These are phyloP conservation scores for Oreotrochilus melanogaster DNA, from an alignment of 2,113 vertebrate genomes.

Conservation along the genomic window DNA sequence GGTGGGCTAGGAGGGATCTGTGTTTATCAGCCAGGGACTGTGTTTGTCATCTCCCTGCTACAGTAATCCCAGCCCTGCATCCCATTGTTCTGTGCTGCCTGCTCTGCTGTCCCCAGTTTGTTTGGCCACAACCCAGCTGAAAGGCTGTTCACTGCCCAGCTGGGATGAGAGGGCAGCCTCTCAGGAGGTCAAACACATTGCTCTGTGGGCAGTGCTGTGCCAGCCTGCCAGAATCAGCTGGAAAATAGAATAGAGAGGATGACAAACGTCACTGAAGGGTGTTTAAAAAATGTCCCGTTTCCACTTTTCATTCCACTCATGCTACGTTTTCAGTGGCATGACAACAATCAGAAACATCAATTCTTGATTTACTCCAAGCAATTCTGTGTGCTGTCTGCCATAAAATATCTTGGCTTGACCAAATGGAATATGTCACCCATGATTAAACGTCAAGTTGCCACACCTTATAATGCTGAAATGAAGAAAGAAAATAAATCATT, in stretches of 20 bases:
- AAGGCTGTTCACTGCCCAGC: background rate
- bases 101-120: background rate
- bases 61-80: background rate
- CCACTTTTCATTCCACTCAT: accelerated
- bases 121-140: background rate
- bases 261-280: background rate
- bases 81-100: background rate
- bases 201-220: background rate
- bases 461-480: background rate
- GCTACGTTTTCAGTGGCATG: background rate
- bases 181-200: conserved; percentile 1
- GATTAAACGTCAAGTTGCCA: background rate
- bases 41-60: background rate
- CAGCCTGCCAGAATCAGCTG: conserved; percentile 27
- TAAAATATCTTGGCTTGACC: background rate
- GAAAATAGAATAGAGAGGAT: background rate
- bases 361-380: background rate
- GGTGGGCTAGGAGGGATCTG: background rate
- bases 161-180: background rate
- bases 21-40: background rate
- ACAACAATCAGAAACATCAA: background rate
- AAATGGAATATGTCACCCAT: background rate
- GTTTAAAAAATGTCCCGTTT: background rate
- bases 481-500: background rate
- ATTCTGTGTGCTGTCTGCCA: background rate